A percentile compares a stretch with the other conserved stretches of the same genome.
phyloP scores from a whole-genome alignment of 92 coral and sea anemone species.

The Porites evermanni region DNA sequence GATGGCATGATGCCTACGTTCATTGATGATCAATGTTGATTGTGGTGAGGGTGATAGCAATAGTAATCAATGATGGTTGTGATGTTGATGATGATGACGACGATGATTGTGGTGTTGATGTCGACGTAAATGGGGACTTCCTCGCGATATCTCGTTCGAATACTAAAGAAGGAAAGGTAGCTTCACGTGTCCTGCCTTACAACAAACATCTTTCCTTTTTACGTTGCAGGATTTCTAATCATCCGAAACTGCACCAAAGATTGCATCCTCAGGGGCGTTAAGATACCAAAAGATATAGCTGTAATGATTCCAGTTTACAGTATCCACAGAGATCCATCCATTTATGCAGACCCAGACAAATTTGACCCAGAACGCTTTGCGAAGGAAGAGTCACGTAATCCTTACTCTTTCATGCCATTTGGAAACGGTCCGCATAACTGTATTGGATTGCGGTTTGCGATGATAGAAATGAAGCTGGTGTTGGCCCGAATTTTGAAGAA shows the following conservation, averaged over 20 bases:
- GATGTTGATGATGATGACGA: no score
- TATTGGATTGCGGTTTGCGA: slow-evolving; percentile 81
- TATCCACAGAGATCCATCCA: slow-evolving; percentile 60
- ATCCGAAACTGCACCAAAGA: slow-evolving; percentile 51
- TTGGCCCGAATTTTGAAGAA: slow-evolving; percentile 67
- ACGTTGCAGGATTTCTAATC: slow-evolving; percentile 37
- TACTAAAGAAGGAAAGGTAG: no score
- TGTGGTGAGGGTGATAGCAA: no score
- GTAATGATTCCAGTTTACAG: slow-evolving; percentile 53
- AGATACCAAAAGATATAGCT: slow-evolving; percentile 41
- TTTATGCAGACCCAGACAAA: slow-evolving; percentile 71
- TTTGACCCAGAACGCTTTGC: slow-evolving; percentile 76
- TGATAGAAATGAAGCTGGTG: slow-evolving; percentile 78
- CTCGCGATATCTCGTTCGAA: no score
- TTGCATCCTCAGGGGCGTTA: slow-evolving; percentile 52
- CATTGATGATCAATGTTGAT: no score
- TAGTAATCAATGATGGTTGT: no score
- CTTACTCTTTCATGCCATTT: slow-evolving; percentile 63
- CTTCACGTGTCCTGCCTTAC: no score
- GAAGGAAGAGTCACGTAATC: slow-evolving; percentile 75
- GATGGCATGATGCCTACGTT: no score
- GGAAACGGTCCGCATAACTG: slow-evolving; percentile 76
- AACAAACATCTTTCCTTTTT: not conserved
- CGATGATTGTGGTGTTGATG: no score
- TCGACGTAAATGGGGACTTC: no score